phyloP scores from a whole-genome alignment of 1,140 invertebrate species.

The Monochamus saltuarius region DNA sequence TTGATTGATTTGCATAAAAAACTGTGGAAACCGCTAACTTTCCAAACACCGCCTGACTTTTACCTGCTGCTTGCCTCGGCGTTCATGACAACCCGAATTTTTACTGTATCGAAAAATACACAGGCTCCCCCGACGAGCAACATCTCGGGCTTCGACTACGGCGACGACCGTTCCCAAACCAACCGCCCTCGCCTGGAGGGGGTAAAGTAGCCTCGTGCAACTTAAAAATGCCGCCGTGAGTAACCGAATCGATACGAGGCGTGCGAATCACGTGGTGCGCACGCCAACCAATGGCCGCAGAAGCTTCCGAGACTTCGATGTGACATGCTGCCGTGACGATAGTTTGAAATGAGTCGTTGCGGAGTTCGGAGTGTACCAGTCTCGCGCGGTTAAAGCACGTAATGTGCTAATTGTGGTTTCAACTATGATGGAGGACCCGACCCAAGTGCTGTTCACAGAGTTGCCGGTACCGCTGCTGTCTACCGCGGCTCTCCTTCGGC shows the following conservation, averaged over 20 bases:
- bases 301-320: constrained; percentile 20
- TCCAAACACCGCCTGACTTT: no score
- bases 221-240: constrained; percentile 76
- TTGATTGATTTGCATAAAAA: no score
- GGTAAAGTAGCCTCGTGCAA: constrained; percentile 56
- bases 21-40: no score
- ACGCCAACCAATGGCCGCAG: constrained; percentile 51
- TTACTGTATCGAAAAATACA: not conserved
- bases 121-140: not conserved
- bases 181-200: constrained; percentile 33
- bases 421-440: constrained; percentile 50
- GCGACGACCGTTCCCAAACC: constrained; percentile 2
- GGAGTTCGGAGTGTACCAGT: constrained; percentile 50
- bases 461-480: constrained; percentile 52
- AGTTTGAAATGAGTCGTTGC: constrained; percentile 43
- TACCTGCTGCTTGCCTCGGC: no score
- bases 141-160: not conserved
- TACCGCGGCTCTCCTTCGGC: constrained; percentile 42
- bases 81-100: constrained; percentile 2
- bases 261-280: constrained; percentile 57
- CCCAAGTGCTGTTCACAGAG: constrained; percentile 50
- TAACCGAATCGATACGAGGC: constrained; percentile 71
- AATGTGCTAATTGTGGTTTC: constrained; percentile 24
- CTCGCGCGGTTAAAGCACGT: constrained; percentile 48
- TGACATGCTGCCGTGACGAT: constrained; percentile 27